Evolutionary conservation across 2,888 invertebrate genomes (phyloP).

Genomic region (Drosophila mettleri): DNA sequence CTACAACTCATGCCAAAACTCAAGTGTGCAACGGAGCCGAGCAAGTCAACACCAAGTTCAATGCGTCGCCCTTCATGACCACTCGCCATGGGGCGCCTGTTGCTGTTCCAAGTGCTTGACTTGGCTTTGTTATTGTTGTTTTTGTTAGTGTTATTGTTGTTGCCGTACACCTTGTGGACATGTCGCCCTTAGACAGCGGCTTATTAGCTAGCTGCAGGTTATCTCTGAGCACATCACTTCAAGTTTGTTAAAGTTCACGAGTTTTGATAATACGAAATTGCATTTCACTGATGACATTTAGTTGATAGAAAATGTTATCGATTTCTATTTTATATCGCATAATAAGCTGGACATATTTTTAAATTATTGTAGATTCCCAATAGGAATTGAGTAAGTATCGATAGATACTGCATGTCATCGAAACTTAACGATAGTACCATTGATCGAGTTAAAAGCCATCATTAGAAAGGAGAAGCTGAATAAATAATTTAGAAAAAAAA

Average conservation of each 20-base stretch:
- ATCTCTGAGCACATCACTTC: slow-evolving; percentile 24
- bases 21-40: slow-evolving; percentile 37
- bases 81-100: slow-evolving; percentile 43
- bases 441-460: no score
- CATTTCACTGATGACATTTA: background rate
- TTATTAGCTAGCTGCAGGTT: slow-evolving; percentile 33
- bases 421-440: no score
- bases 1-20: slow-evolving; percentile 48
- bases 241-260: slow-evolving; percentile 23
- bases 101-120: slow-evolving; percentile 50
- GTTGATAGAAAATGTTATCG: background rate
- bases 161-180: slow-evolving; percentile 32
- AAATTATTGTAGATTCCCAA: no score
- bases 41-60: slow-evolving; percentile 64
- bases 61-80: slow-evolving; percentile 52
- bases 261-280: slow-evolving; percentile 1
- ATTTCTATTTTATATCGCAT: background rate
- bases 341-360: background rate
- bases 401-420: no score
- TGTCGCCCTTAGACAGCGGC: slow-evolving; percentile 28
- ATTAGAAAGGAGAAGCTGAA: no score
- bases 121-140: slow-evolving; percentile 26
- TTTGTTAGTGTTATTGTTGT: slow-evolving; percentile 21
- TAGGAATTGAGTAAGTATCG: no score
- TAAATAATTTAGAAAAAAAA: no score